A percentile compares a stretch with the other conserved stretches of the same genome.
Evolutionary conservation across 1,140 invertebrate species (phyloP).

Genomic region (Pseudomyrmex sp.): DNA sequence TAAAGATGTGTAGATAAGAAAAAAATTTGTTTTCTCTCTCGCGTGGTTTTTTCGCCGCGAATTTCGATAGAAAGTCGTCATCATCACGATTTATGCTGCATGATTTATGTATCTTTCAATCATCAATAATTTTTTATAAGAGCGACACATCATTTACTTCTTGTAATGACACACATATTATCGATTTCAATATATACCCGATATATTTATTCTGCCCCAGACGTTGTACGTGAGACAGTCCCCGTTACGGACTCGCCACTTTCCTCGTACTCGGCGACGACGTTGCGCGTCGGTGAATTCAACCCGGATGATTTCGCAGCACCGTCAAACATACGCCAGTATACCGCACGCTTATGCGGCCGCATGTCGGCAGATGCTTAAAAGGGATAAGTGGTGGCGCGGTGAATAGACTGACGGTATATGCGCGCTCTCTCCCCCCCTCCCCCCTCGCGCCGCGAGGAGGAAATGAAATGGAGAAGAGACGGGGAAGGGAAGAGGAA

Average conservation of each 20-base stretch:
- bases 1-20: too few species aligned
- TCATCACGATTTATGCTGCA: too few species aligned
- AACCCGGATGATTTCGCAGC: conserved; percentile 52
- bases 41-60: too few species aligned
- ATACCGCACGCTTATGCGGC: conserved; percentile 12
- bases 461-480: conserved; percentile 9
- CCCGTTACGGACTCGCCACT: neutral
- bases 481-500: neutral
- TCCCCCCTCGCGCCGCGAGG: neutral
- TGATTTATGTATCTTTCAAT: too few species aligned
- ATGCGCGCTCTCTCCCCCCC: neutral
- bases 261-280: conserved; percentile 20
- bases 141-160: too few species aligned
- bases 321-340: neutral
- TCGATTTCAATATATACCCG: neutral
- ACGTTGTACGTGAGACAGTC: neutral
- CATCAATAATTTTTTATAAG: too few species aligned
- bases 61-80: too few species aligned
- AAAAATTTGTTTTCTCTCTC: too few species aligned
- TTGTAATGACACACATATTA: neutral
- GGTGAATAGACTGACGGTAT: conserved; percentile 74
- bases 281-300: conserved; percentile 9
- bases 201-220: neutral
- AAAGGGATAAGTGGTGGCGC: conserved; percentile 68
- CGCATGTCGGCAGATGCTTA: conserved; percentile 48